These are phyloP conservation scores for Anolis apletophallus DNA, from an alignment of 2,797 vertebrate genomes.

Conservation along the genomic window DNA sequence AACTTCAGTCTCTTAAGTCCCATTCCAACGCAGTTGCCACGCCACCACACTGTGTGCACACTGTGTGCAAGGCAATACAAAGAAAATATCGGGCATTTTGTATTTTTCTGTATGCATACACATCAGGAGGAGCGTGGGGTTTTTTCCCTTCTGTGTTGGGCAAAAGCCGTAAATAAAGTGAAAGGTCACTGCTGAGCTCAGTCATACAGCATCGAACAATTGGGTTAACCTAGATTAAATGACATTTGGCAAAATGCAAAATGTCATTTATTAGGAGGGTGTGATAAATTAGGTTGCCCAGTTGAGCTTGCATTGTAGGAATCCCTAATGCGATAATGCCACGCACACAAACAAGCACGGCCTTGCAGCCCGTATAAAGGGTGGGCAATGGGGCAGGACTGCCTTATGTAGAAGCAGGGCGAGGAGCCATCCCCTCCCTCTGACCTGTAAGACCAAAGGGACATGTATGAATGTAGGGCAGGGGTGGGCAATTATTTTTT, in stretches of 20 bases:
- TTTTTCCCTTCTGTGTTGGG: not conserved
- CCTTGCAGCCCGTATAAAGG: not conserved
- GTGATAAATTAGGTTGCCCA: constrained; percentile 11
- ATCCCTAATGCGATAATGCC: not conserved
- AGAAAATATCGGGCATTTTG: not conserved
- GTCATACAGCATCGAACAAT: constrained; percentile 2
- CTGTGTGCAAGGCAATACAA: not conserved
- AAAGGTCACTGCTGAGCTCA: constrained; percentile 13
- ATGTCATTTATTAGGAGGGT: constrained; percentile 2
- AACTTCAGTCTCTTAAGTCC: not conserved
- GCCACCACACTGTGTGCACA: too few species aligned
- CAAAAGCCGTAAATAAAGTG: constrained; percentile 28
- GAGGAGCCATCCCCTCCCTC: not conserved
- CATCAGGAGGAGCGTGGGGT: not conserved
- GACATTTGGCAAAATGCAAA: constrained; percentile 31
- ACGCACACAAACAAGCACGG: not conserved
- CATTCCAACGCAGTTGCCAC: not conserved
- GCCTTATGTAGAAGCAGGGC: not conserved
- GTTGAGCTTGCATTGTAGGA: constrained; percentile 11
- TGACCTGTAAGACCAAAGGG: not conserved
- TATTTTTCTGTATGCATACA: not conserved
- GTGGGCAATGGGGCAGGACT: not conserved
- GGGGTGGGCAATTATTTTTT: too few species aligned
- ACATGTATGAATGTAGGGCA: not conserved
- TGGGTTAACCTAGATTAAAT: constrained; percentile 12